Evolutionary conservation across 2,888 invertebrate species (phyloP).

Genomic region (Eilema caniola): DNA sequence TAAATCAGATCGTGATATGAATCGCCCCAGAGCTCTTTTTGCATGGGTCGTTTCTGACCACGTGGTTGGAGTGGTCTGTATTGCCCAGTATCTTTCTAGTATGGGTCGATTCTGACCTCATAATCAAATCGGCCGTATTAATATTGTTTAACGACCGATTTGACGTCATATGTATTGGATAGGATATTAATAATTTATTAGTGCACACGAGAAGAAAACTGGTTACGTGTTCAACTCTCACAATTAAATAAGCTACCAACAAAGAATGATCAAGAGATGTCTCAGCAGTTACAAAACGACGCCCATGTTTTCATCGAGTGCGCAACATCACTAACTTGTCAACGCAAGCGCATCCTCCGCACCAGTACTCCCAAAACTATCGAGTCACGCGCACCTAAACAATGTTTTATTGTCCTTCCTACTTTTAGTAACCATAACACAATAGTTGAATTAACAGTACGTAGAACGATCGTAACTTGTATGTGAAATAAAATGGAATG

Average conservation of each 20-base stretch:
- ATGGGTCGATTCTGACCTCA: no score
- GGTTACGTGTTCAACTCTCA: not conserved
- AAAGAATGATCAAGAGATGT: not conserved
- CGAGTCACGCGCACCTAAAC: slow-evolving; percentile 50
- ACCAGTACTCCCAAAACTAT: slow-evolving; percentile 46
- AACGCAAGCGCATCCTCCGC: slow-evolving; percentile 45
- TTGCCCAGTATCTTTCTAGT: no score
- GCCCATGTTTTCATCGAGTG: slow-evolving; percentile 27
- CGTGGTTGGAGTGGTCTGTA: no score
- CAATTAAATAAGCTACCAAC: not conserved
- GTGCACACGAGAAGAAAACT: no score
- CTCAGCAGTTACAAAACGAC: not conserved
- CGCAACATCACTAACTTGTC: slow-evolving; percentile 27
- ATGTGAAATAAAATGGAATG: slow-evolving; percentile 42
- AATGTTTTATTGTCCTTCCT: slow-evolving; percentile 34
- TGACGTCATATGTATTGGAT: no score
- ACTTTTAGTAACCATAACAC: slow-evolving; percentile 37
- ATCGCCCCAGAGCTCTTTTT: no score
- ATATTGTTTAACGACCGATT: no score
- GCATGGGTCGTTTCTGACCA: no score
- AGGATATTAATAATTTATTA: no score
- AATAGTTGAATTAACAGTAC: slow-evolving; percentile 25
- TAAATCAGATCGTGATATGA: no score
- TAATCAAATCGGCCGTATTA: no score
- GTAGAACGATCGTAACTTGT: slow-evolving; percentile 26